phyloP scores from a whole-genome alignment of 2,888 invertebrate species.

The Temnothorax rugatulus region DNA sequence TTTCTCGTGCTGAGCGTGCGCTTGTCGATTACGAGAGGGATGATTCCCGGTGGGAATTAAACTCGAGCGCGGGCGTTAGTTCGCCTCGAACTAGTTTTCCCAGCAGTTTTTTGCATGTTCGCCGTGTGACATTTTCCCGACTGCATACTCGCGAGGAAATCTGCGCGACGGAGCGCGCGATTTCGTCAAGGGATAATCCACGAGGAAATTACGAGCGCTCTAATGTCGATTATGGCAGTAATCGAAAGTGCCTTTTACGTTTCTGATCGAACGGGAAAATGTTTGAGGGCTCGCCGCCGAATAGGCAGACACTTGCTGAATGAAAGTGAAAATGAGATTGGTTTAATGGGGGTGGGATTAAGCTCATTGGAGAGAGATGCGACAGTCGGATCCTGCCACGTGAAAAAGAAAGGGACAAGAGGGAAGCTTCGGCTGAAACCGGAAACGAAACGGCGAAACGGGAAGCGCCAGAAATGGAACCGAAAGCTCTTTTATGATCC shows the following conservation, averaged over 20 bases:
- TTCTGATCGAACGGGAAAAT: constrained; percentile 30
- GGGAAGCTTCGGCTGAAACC: background rate
- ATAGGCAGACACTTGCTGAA: constrained; percentile 22
- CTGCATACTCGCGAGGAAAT: constrained; percentile 34
- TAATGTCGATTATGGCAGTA: constrained; percentile 30
- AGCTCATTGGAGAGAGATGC: constrained; percentile 14
- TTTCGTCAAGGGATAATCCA: constrained; percentile 35
- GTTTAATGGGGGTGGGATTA: constrained; percentile 52
- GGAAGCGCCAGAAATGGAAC: constrained; percentile 28
- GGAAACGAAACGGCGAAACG: constrained; percentile 31
- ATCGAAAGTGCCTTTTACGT: constrained; percentile 28
- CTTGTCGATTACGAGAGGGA: constrained; percentile 63
- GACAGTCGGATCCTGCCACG: constrained; percentile 20
- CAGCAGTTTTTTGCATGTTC: constrained; percentile 16
- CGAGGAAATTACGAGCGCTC: constrained; percentile 21
- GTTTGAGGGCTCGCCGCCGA: background rate
- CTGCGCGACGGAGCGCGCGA: constrained; percentile 6
- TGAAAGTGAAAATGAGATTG: constrained; percentile 63
- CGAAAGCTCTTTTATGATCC: constrained; percentile 77
- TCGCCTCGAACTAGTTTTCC: constrained; percentile 43
- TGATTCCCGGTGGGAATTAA: constrained; percentile 59
- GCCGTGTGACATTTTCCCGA: constrained; percentile 42
- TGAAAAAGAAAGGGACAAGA: background rate
- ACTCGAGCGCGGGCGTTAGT: constrained; percentile 35
- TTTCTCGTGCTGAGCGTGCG: constrained; percentile 27